Percentiles rank a stretch among this genome's conserved stretches.
Evolutionary conservation across 2,797 vertebrate species (phyloP).

Genomic region (Anguilla obscura): DNA sequence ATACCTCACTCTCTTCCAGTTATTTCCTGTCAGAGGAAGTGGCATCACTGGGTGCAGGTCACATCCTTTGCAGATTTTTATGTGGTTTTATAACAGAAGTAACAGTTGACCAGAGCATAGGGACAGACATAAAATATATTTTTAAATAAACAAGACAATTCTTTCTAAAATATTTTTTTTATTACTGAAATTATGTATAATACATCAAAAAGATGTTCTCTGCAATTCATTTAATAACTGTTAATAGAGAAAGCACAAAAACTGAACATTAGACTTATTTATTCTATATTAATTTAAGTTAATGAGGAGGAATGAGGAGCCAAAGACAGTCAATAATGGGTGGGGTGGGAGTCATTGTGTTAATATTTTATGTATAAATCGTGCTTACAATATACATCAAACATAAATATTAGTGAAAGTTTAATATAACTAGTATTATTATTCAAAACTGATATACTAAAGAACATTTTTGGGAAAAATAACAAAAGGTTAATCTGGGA

Average conservation of each 20-base stretch:
- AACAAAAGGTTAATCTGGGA: neutral
- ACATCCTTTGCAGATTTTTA: conserved; percentile 13
- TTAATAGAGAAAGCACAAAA: conserved; percentile 32
- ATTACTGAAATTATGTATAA: conserved; percentile 20
- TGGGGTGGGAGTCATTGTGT: conserved; percentile 9
- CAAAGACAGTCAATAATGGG: conserved; percentile 22
- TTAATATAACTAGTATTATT: conserved; percentile 30
- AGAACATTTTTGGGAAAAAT: neutral
- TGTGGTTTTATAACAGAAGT: conserved; percentile 30
- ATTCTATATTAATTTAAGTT: conserved; percentile 30
- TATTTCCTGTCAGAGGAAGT: too few species aligned
- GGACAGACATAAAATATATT: conserved; percentile 27
- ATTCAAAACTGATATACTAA: conserved; percentile 28
- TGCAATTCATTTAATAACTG: conserved; percentile 28
- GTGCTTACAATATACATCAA: conserved; percentile 21
- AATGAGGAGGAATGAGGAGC: conserved; percentile 22
- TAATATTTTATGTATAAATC: conserved; percentile 26
- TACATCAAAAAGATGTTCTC: conserved; percentile 13
- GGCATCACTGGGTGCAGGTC: neutral
- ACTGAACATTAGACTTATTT: neutral
- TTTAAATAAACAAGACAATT: too few species aligned
- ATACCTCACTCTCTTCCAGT: too few species aligned
- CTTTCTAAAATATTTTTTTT: neutral
- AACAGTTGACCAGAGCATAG: conserved; percentile 32
- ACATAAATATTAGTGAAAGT: conserved; percentile 18